Base-by-base conservation (phyloP, 2,888 invertebrate genomes). In the Nemapogon koenigi region DNA sequence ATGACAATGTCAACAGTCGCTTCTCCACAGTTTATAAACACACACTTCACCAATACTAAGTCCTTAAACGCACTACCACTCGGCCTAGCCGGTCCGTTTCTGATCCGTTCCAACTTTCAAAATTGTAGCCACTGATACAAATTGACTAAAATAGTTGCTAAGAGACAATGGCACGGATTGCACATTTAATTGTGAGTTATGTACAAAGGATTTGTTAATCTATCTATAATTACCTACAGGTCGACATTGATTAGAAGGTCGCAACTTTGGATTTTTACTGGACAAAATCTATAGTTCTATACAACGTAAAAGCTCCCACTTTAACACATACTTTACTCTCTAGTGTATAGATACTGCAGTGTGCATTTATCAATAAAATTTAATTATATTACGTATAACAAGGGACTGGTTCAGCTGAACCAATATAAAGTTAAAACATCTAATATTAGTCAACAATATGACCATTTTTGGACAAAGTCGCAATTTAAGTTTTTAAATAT, bases 131-230 rank as follows among this genome's bases (percentile, higher is more conserved):
- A 53, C 52, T 46, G 16, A 16, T 17, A 31, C 25, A 67, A 64
- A 66, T 70, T 70, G 67, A 75, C 75, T 75, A 73, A 64, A 16
- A 4, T 28, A 16, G 8, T 13, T n/a, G 64, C 72, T 75, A 75
- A 72, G 58, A 66, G 68, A 76, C 71, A 73, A 78, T 78, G 78
- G 78, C 78, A 78, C 78, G 78, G 78, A 78, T 38, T 39, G 73
- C 71, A 73, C 76, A 76, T 68, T n/a, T 61, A 52, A 72, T 62
- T 55, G 57, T 62, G 18, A 53, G 53, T 53, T 78, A 76, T 78
- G 51, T 76, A 78, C 78, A 78, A 42, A 56, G 68, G 60, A 59
- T 59, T 63, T 59, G 57, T 59, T 63, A 58, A 51, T 63, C 64
- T 67, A 72, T 57, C 57, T 62, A 62, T 44, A 53, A 43, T 48